Percentiles rank a stretch among this genome's conserved stretches.
phyloP scores from a whole-genome alignment of 2,113 vertebrate genomes.

The Mesitornis unicolor region DNA sequence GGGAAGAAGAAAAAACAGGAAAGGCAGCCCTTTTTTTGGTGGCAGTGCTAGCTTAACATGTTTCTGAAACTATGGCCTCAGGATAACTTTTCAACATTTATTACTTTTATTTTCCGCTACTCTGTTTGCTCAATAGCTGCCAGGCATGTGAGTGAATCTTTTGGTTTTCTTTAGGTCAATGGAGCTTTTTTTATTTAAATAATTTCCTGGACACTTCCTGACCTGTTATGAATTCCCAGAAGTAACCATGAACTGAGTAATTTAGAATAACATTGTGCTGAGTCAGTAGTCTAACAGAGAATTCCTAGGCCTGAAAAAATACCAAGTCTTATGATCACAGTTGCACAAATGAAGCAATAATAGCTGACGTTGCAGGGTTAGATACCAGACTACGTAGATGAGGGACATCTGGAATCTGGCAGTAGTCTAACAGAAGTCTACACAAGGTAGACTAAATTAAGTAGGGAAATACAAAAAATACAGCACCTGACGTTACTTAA shows the following conservation, averaged over 20 bases:
- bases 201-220: slow-evolving; percentile 1
- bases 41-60: not conserved
- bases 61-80: not conserved
- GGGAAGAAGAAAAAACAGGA: not conserved
- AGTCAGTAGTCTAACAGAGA: not conserved
- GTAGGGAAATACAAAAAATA: not conserved
- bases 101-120: not conserved
- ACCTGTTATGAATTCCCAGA: slow-evolving; percentile 12
- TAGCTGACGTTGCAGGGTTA: not conserved
- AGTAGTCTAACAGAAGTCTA: not conserved
- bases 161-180: not conserved
- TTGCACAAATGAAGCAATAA: slow-evolving; percentile 1
- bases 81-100: not conserved
- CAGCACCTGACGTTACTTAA: not conserved
- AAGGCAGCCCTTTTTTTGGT: not conserved
- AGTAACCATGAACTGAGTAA: not conserved
- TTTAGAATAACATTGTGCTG: not conserved
- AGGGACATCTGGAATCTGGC: not conserved
- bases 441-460: not conserved
- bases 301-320: not conserved
- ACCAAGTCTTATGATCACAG: not conserved
- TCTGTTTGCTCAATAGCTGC: not conserved
- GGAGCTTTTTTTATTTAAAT: not conserved
- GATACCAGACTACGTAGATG: not conserved
- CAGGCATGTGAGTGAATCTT: not conserved